Percentiles rank a stretch among this genome's conserved stretches.
phyloP scores from a whole-genome alignment of 1,140 invertebrate genomes.

The Eumaeus atala region DNA sequence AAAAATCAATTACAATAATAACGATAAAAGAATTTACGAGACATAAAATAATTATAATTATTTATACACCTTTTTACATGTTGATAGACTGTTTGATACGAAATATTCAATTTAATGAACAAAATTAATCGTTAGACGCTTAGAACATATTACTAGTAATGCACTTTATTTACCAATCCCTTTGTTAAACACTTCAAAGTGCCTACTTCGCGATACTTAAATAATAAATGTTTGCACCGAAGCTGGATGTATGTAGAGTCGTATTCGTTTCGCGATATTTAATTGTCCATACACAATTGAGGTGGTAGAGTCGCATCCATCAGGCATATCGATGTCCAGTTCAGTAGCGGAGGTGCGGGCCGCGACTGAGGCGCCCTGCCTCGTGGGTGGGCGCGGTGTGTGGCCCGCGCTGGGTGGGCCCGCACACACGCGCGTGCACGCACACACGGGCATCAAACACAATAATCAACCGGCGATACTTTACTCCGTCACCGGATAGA shows the following conservation, averaged over 20 bases:
- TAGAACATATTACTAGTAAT: too few species aligned
- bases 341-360: conserved; percentile 46
- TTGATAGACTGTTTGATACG: too few species aligned
- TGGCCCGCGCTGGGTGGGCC: conserved; percentile 68
- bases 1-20: too few species aligned
- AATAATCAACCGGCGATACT: conserved; percentile 71
- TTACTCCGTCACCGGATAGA: conserved; percentile 68
- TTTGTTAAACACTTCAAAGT: too few species aligned
- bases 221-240: too few species aligned
- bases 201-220: too few species aligned
- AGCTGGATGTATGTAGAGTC: not conserved
- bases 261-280: not conserved
- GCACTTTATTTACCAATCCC: too few species aligned
- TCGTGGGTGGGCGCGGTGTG: conserved; percentile 66
- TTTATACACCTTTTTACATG: too few species aligned
- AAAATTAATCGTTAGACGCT: too few species aligned
- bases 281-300: conserved; percentile 2
- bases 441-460: conserved; percentile 69
- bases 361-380: conserved; percentile 48
- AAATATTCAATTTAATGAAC: too few species aligned
- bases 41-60: too few species aligned
- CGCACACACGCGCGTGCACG: conserved; percentile 55
- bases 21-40: too few species aligned
- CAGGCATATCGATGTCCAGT: conserved; percentile 44
- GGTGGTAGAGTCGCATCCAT: conserved; percentile 7